Evolutionary conservation across 2,888 invertebrate species (phyloP), one percentile per base, ranked within the genome.

Genomic region (Digitonthophagus gazella): DNA sequence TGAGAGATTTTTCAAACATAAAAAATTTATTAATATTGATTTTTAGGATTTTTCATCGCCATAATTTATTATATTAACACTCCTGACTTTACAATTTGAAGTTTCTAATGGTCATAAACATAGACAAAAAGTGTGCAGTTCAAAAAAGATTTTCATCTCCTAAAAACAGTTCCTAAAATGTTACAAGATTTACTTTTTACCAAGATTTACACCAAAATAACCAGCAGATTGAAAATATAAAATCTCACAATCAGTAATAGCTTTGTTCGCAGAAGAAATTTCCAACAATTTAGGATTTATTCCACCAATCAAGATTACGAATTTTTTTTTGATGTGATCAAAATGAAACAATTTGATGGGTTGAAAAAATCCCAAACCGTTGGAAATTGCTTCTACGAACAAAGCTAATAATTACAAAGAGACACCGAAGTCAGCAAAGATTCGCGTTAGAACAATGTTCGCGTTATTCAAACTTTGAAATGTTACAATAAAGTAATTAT

Each of bases 401-500:
- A 28, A 20, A 15, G 58, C 6, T 15, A 28, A 20, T 15, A 16
- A 20, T 19, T 44, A 58, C 3, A 19, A 67, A 66, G 19, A 19
- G 54, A 44, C 55, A 16, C 65, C 56, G 44, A 55, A 65, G 15
- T 55, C 65, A 15, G 15, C 16, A 15, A 65, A 22, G 11, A 56
- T 20, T 15, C 19, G 58, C 4, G 19, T 19, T 58, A 19, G 58
- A 57, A 55, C 28, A 28, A 69, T 14, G 64, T 67, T 8, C 16
- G 64, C 22, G 8, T 64, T 8, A 78, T 82, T 69, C 81, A 81
- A 68, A 86, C 86, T 0, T 86, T 86, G 0, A 86, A 86, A 67
- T 86, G 85, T 75, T 86, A 83, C 71, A 84, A 77, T 70, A 75
- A 77, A n/a, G 86, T 86, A 1, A 83, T 83, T 67, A 75, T 86